phyloP scores from a whole-genome alignment of 2,797 vertebrate species.

The Ciconia nigra region DNA sequence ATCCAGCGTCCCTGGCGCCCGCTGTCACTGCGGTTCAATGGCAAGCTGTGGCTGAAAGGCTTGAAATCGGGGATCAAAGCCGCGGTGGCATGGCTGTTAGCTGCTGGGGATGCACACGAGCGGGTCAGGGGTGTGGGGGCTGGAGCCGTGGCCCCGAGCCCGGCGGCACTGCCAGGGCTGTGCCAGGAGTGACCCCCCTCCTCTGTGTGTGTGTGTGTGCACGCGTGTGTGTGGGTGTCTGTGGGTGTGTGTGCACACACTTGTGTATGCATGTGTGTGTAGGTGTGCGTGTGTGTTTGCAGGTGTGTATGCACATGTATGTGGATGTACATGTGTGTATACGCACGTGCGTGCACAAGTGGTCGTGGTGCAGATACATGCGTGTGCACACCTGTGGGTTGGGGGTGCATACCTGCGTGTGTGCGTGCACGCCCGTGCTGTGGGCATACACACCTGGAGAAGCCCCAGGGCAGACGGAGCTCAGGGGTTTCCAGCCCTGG shows the following conservation, averaged over 20 bases:
- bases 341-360: not conserved
- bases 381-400: fast-evolving
- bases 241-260: fast-evolving
- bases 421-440: fast-evolving
- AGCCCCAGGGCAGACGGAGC: not conserved
- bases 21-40: not conserved
- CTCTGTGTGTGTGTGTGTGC: too few species aligned
- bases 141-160: not conserved
- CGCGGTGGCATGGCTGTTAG: fast-evolving
- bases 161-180: not conserved
- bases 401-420: not conserved
- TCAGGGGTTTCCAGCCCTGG: fast-evolving
- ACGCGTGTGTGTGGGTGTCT: not conserved
- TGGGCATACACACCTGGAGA: not conserved
- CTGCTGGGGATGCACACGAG: fast-evolving
- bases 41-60: not conserved
- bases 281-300: not conserved
- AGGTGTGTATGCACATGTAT: fast-evolving
- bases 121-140: fast-evolving
- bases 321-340: not conserved
- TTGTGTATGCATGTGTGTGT: not conserved
- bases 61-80: slow-evolving; percentile 2
- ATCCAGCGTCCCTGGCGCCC: not conserved
- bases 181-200: not conserved
- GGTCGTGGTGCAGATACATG: not conserved